Conservation (phyloP, 2,113 vertebrate genomes). For the Rostratula benghalensis region DNA sequence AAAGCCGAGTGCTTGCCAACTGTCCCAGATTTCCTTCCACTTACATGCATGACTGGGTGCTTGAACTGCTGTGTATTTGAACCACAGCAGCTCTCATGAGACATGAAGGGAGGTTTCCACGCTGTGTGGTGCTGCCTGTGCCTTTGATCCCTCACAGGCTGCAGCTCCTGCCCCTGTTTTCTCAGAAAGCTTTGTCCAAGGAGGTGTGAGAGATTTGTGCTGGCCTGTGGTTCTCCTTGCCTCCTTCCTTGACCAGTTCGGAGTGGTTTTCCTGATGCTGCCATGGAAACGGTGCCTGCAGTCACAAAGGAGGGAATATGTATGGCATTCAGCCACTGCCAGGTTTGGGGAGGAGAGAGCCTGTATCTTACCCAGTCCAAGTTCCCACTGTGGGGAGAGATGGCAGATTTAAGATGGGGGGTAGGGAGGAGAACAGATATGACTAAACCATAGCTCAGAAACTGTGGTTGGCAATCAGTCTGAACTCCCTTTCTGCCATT, state of each 20-base stretch:
- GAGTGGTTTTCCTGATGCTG: neutral
- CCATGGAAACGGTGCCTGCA: neutral
- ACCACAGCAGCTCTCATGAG: neutral
- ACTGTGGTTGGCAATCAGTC: neutral
- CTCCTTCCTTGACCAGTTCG: neutral
- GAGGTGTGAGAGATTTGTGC: neutral
- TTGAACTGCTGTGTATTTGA: fast-evolving
- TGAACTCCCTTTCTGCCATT: neutral
- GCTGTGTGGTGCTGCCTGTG: fast-evolving
- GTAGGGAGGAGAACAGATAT: neutral
- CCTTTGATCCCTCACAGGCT: neutral
- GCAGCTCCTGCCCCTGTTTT: neutral
- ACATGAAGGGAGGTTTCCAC: fast-evolving
- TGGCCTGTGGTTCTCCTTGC: neutral
- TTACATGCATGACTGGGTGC: neutral
- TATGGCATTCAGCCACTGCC: slow-evolving; percentile 5
- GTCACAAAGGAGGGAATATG: neutral
- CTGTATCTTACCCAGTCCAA: neutral
- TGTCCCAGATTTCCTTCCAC: fast-evolving
- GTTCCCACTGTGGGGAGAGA: neutral
- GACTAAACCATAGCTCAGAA: neutral
- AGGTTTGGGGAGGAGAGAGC: slow-evolving; percentile 8
- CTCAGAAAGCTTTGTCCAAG: neutral
- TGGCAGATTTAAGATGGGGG: neutral
- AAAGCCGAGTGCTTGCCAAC: fast-evolving